Evolutionary conservation across 2,113 vertebrate genomes (phyloP).

Genomic region (Ophiodon elongatus): DNA sequence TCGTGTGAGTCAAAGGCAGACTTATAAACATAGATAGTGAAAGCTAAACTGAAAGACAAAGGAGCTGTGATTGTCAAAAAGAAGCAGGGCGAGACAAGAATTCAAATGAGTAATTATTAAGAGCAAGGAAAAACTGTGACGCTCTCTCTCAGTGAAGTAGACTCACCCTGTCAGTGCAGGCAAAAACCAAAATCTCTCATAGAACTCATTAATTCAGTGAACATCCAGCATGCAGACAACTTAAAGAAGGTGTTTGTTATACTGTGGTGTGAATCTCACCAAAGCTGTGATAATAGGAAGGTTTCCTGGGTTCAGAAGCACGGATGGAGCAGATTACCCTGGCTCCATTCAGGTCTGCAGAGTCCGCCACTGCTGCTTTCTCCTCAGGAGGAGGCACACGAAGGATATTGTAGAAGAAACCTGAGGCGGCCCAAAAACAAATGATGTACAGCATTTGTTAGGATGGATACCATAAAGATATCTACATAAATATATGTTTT

Average conservation of each 20-base stretch:
- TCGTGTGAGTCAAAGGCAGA: slow-evolving; percentile 16
- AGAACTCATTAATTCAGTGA: slow-evolving; percentile 39
- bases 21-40: slow-evolving; percentile 35
- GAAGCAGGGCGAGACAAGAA: slow-evolving; percentile 39
- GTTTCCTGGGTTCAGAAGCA: slow-evolving; percentile 84
- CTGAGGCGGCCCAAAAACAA: slow-evolving; percentile 68
- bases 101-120: slow-evolving; percentile 66
- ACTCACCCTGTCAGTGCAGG: slow-evolving; percentile 30
- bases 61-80: slow-evolving; percentile 55
- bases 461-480: not conserved
- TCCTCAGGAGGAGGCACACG: slow-evolving; percentile 84
- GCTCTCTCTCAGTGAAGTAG: slow-evolving; percentile 34
- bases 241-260: slow-evolving; percentile 10
- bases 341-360: slow-evolving; percentile 85
- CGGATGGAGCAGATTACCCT: slow-evolving; percentile 90
- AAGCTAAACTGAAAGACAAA: slow-evolving; percentile 58
- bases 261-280: slow-evolving; percentile 78
- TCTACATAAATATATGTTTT: not conserved
- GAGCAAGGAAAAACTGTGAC: slow-evolving; percentile 5
- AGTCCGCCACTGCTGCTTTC: slow-evolving; percentile 60
- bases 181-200: not conserved
- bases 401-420: slow-evolving; percentile 91
- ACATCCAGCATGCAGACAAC: slow-evolving; percentile 22
- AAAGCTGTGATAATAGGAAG: slow-evolving; percentile 96
- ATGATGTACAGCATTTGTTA: not conserved